Percentiles rank a stretch among this genome's conserved stretches.
These are phyloP conservation scores for Silurus asotus DNA, from an alignment of 2,113 vertebrate genomes.

Conservation along the genomic window DNA sequence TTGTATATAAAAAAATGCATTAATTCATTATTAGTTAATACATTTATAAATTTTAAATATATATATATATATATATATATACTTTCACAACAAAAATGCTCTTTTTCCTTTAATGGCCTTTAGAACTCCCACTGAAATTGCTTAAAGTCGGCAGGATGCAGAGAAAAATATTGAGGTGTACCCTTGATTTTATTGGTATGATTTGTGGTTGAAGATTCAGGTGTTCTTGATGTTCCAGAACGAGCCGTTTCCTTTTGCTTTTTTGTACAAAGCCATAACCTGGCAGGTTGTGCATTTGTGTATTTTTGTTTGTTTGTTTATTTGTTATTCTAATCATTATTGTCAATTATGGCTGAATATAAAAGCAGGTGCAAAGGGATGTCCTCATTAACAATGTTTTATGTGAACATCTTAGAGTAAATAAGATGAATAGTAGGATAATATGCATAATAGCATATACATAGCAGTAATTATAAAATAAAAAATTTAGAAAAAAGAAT, in stretches of 20 bases:
- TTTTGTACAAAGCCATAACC: neutral
- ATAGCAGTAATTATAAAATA: no score
- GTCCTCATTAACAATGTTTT: no score
- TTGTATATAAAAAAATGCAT: no score
- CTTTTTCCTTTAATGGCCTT: neutral
- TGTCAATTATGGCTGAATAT: no score
- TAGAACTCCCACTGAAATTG: neutral
- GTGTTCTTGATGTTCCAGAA: neutral
- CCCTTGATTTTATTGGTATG: neutral
- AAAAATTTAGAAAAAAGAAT: no score
- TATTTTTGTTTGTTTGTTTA: no score
- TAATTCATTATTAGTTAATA: neutral
- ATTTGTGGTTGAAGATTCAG: neutral
- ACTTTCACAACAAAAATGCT: neutral
- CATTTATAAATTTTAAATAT: neutral
- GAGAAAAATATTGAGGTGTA: neutral
- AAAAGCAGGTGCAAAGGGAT: no score
- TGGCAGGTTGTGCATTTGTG: neutral
- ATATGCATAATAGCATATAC: no score
- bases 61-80: neutral
- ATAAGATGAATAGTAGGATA: no score
- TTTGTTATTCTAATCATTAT: no score
- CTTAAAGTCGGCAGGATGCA: neutral
- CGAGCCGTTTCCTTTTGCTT: neutral
- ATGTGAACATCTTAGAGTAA: no score